A percentile compares a stretch with the other conserved stretches of the same genome.
Conservation (phyloP, 1,140 invertebrate species). For the Neodiprion fabricii region DNA sequence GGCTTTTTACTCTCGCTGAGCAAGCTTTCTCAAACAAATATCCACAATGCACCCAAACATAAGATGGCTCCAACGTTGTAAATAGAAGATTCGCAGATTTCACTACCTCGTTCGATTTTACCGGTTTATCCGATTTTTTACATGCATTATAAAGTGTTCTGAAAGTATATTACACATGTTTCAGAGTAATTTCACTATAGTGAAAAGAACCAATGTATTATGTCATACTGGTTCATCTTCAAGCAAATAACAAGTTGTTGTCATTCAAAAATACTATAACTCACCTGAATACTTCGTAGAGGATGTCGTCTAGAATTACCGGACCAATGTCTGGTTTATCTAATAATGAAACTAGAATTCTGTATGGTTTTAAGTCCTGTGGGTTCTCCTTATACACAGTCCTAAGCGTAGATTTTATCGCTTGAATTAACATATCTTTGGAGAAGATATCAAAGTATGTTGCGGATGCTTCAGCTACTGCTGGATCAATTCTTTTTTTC, state of each 20-base stretch:
- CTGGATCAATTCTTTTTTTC: constrained; percentile 53
- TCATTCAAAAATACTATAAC: constrained; percentile 3
- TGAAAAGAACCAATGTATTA: not conserved
- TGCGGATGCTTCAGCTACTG: constrained; percentile 48
- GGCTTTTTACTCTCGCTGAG: constrained; percentile 45
- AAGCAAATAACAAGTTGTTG: constrained; percentile 1
- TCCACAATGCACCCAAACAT: constrained; percentile 86
- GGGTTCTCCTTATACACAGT: constrained; percentile 65
- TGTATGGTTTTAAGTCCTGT: constrained; percentile 80
- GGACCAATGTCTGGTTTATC: constrained; percentile 91
- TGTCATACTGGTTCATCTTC: too few species aligned
- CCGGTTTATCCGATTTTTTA: constrained; percentile 39
- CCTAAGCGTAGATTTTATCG: constrained; percentile 69
- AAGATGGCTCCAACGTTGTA: constrained; percentile 83
- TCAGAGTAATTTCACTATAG: constrained; percentile 13
- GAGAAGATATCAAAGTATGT: constrained; percentile 81
- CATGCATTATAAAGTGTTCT: constrained; percentile 65
- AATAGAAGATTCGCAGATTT: constrained; percentile 90
- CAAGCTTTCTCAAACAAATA: constrained; percentile 74
- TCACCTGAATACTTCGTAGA: constrained; percentile 85
- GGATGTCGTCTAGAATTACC: constrained; percentile 83
- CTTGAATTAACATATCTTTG: constrained; percentile 71
- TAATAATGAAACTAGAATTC: constrained; percentile 84
- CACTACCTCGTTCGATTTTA: constrained; percentile 67
- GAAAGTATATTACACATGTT: constrained; percentile 32